Percentiles rank a stretch among this genome's conserved stretches.
phyloP scores from a whole-genome alignment of 1,140 invertebrate genomes.

The Nephotettix cincticeps region DNA sequence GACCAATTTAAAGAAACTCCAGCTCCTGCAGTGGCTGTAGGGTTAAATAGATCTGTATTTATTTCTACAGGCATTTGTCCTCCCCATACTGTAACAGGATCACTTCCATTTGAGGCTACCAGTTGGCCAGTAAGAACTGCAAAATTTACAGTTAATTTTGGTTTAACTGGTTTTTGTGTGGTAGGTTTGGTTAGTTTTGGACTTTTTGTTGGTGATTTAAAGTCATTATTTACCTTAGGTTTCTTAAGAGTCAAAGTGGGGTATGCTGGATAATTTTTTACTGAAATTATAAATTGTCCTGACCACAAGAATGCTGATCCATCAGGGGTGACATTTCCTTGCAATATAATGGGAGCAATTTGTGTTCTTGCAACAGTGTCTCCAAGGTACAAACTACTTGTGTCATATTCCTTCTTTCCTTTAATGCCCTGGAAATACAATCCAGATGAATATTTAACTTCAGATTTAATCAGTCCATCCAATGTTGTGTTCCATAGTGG shows the following conservation, averaged over 20 bases:
- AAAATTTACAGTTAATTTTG: conserved; percentile 12
- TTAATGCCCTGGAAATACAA: background rate
- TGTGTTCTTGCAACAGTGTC: background rate
- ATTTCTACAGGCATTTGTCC: conserved; percentile 25
- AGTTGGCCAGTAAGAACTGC: conserved; percentile 8
- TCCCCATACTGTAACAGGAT: conserved; percentile 14
- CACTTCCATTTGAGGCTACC: conserved; percentile 16
- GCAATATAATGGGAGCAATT: conserved; percentile 17
- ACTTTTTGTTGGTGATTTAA: background rate
- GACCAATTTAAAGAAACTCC: conserved; percentile 23
- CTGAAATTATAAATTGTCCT: conserved; percentile 15
- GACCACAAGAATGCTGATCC: conserved; percentile 13
- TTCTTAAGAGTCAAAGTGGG: background rate
- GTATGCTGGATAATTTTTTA: background rate
- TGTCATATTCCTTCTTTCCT: background rate
- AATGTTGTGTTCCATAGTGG: conserved; percentile 15
- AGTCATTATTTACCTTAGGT: conserved; percentile 1
- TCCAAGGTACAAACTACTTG: background rate
- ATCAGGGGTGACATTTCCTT: conserved; percentile 23
- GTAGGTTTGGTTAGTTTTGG: background rate
- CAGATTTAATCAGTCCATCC: conserved; percentile 16
- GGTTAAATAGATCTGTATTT: conserved; percentile 21
- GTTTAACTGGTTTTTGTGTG: conserved; percentile 6
- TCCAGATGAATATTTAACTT: conserved; percentile 9
- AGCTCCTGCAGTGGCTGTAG: conserved; percentile 13